Evolutionary conservation across 2,113 vertebrate species (phyloP).

Genomic region (Piaya cayana): DNA sequence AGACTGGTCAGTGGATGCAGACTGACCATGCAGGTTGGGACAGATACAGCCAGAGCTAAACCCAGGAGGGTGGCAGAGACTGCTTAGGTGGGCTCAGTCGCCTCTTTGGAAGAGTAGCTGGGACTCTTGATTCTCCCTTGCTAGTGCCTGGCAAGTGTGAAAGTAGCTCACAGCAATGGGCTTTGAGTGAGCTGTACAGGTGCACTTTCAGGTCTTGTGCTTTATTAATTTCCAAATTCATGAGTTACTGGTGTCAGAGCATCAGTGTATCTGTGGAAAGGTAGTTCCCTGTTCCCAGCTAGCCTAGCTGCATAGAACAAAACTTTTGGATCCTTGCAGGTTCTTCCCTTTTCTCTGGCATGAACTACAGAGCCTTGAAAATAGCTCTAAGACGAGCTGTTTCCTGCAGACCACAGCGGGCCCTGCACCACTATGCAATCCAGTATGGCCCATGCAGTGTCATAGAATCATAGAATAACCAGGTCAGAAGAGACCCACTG

Average conservation of each 20-base stretch:
- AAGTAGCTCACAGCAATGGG: neutral
- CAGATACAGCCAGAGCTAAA: neutral
- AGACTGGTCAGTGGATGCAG: neutral
- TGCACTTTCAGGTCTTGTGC: neutral
- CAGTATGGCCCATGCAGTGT: neutral
- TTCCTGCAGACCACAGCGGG: neutral
- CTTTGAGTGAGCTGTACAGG: neutral
- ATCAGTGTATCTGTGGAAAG: neutral
- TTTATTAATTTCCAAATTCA: neutral
- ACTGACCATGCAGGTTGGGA: neutral
- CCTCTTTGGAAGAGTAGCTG: fast-evolving
- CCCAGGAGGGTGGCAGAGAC: neutral
- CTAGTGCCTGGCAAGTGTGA: neutral
- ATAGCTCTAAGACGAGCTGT: neutral
- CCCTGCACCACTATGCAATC: neutral
- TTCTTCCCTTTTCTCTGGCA: neutral
- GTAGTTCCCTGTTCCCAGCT: neutral
- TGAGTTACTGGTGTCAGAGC: fast-evolving
- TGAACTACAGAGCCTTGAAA: neutral
- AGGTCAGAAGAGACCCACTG: too few relatives aligned
- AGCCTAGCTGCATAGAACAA: neutral
- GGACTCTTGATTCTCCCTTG: neutral
- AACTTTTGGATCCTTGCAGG: neutral
- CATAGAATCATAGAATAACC: too few relatives aligned
- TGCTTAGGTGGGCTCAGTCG: neutral